Evolutionary conservation across 2,113 vertebrate genomes (phyloP).

Genomic region (Cranoglanis bouderius): DNA sequence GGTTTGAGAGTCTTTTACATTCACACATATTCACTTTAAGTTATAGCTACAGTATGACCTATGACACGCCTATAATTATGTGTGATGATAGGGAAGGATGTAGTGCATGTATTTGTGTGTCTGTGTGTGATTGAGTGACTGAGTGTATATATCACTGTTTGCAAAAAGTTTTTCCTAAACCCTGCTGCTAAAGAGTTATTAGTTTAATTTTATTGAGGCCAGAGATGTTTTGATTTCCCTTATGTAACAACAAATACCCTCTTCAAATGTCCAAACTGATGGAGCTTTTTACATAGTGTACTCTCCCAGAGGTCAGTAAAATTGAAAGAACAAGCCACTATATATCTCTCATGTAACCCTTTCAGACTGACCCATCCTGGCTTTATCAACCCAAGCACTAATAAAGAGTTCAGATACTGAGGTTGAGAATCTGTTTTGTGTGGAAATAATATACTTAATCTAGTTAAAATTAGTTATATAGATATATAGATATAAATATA

Average conservation of each 20-base stretch:
- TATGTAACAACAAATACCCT: slow-evolving; percentile 17
- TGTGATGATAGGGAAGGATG: slow-evolving; percentile 1
- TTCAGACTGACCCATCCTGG: neutral
- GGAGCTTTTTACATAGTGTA: slow-evolving; percentile 12
- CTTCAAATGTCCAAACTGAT: slow-evolving; percentile 19
- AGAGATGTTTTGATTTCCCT: slow-evolving; percentile 5
- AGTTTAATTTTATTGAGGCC: slow-evolving; percentile 6
- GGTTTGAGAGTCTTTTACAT: neutral
- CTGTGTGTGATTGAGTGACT: neutral
- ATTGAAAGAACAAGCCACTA: slow-evolving; percentile 27
- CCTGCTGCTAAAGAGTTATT: neutral
- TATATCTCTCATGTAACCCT: neutral
- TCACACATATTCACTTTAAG: neutral
- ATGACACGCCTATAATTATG: slow-evolving; percentile 23
- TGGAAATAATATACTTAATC: neutral
- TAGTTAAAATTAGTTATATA: neutral
- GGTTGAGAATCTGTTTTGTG: neutral
- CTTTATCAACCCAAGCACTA: neutral
- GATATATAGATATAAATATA: too few relatives aligned
- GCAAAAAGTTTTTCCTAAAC: neutral
- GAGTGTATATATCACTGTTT: neutral
- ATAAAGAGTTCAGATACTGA: slow-evolving; percentile 1
- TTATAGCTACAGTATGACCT: neutral
- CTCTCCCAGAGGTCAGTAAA: slow-evolving; percentile 29
- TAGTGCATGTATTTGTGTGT: neutral